These are phyloP conservation scores for Oreochromis spilurus DNA, from an alignment of 2,113 vertebrate genomes.

Conservation along the genomic window DNA sequence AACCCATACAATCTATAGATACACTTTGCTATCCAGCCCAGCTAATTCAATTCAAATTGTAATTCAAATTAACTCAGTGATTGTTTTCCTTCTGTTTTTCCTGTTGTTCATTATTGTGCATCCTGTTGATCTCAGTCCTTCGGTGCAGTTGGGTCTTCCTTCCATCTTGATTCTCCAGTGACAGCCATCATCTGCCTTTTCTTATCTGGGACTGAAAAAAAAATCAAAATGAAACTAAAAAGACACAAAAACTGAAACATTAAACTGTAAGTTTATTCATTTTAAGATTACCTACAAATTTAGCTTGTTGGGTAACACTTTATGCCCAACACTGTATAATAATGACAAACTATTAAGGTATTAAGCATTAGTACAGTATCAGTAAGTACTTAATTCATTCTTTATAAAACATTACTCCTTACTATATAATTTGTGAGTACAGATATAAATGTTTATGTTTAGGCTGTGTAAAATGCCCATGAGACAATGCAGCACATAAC, in stretches of 20 bases:
- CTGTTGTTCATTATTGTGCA: neutral
- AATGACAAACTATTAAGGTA: neutral
- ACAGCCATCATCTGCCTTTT: constrained; percentile 60
- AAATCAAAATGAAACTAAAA: neutral
- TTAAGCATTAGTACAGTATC: neutral
- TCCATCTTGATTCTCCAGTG: neutral
- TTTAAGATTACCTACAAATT: neutral
- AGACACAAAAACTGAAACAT: neutral
- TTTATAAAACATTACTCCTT: neutral
- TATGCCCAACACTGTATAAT: neutral
- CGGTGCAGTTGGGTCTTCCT: neutral
- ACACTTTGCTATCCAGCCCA: neutral
- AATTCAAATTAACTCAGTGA: neutral
- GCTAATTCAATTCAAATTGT: neutral
- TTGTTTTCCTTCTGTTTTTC: neutral
- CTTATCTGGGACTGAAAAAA: constrained; percentile 68
- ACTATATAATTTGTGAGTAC: neutral
- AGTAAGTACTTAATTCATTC: neutral
- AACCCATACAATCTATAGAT: neutral
- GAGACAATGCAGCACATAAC: neutral
- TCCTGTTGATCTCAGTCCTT: neutral
- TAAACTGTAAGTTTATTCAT: neutral
- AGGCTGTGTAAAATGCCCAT: neutral
- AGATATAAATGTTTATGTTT: neutral
- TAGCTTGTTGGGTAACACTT: neutral